Percentiles rank a stretch among this genome's conserved stretches.
Conservation (phyloP, 1,140 invertebrate species). For the Aleiodes sp. region DNA sequence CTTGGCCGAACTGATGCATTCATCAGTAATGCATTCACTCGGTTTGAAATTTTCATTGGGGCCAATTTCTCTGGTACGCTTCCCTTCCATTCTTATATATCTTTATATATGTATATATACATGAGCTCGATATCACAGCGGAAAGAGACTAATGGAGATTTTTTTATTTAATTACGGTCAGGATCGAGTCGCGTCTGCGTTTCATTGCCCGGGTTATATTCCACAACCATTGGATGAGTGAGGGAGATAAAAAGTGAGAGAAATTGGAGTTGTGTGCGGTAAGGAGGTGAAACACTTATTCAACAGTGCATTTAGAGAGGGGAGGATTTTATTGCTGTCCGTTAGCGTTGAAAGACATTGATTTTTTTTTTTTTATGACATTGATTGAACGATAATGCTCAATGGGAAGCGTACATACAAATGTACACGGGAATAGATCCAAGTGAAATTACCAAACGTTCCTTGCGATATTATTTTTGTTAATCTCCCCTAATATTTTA, state of each 20-base stretch:
- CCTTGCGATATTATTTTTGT: too few species aligned
- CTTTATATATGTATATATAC: neutral
- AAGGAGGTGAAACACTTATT: conserved; percentile 3
- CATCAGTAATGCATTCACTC: neutral
- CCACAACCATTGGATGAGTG: conserved; percentile 1
- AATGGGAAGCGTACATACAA: neutral
- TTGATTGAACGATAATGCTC: conserved; percentile 8
- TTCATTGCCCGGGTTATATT: conserved; percentile 12
- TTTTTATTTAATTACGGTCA: conserved; percentile 7
- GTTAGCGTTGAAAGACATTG: conserved; percentile 5
- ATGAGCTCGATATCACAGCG: neutral
- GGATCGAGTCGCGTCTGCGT: conserved; percentile 9
- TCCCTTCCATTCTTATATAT: too few species aligned
- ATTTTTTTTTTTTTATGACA: too few species aligned
- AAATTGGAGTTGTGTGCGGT: neutral
- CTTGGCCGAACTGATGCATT: neutral
- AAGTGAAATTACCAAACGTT: neutral
- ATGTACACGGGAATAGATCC: neutral
- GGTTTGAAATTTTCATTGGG: neutral
- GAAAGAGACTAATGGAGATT: conserved; percentile 5
- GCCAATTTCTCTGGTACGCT: neutral
- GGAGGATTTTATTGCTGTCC: neutral
- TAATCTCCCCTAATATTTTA: too few species aligned
- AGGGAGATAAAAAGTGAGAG: neutral
- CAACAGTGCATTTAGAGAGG: neutral